Conservation (phyloP, 2,888 invertebrate species). For the Mantis religiosa region DNA sequence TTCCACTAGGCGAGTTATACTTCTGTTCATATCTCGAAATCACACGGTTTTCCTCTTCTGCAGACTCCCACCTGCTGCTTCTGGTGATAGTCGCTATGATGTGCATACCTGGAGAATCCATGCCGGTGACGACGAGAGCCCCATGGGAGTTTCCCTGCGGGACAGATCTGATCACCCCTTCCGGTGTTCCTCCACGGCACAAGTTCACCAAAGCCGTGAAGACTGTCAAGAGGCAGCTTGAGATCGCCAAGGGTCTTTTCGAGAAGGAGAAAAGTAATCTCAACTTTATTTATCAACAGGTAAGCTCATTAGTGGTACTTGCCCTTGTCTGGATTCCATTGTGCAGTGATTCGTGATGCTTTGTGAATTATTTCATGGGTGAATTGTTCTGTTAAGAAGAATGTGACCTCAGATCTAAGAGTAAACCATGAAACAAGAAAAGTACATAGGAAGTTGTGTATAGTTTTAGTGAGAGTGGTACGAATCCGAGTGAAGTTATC, state of each 20-base stretch:
- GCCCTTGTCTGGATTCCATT: neutral
- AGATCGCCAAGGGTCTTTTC: constrained; percentile 43
- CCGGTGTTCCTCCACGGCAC: constrained; percentile 31
- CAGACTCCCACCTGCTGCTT: neutral
- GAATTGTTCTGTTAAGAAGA: no score
- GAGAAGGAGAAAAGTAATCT: constrained; percentile 40
- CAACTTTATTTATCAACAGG: constrained; percentile 42
- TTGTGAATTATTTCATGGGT: no score
- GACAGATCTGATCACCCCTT: neutral
- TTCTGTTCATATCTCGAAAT: no score
- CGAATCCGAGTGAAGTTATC: no score
- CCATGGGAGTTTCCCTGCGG: neutral
- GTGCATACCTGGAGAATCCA: neutral
- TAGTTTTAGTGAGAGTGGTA: no score
- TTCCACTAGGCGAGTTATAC: no score
- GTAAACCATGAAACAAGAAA: no score
- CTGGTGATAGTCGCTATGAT: neutral
- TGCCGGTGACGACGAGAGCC: constrained; percentile 18
- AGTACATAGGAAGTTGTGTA: no score
- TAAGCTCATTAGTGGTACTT: constrained; percentile 30
- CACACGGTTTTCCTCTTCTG: neutral
- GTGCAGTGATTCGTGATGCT: no score
- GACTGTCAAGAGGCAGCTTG: constrained; percentile 42
- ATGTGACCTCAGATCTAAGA: no score
- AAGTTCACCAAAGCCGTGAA: constrained; percentile 36